Evolutionary conservation across 2,888 invertebrate genomes (phyloP), one percentile per base, ranked within the genome.

Genomic region (Leucophenga maculata): DNA sequence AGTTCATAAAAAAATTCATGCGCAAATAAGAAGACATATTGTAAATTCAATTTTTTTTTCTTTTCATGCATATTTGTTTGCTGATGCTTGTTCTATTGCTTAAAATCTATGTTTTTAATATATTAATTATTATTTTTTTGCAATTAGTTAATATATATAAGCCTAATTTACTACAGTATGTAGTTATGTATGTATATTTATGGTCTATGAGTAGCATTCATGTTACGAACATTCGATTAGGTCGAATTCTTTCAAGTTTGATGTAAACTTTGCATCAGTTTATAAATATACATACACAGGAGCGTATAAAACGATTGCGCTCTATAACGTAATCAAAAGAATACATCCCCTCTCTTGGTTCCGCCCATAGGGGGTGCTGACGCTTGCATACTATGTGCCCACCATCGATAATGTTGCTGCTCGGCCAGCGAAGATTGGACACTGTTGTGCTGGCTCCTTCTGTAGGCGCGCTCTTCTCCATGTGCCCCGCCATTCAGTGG

Each of bases 311-410:
- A 16, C 8, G 59, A 26, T 13, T 59, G 14, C 0, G 59, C 31
- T 32, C 59, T 32, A 6, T 32, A 26, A 57, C 26, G n/a, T 31
- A 26, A 67, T 82, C 80, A 86, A 79, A 80, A 85, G 82, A 83
- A 86, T 79, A 81, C 80, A 84, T 84, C 85, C 83, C 86, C 85
- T 85, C 85, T 83, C 78, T 85, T 85, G 76, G 80, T 77, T 76
- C 76, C 77, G 72, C 72, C 73, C 75, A 76, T 73, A 71, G 74
- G 32, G 78, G 85, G 74, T 80, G 85, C 76, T 69, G 66, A 48
- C 50, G 62, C 14, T 16, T 67, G 70, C 50, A 71, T 70, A 46
- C 69, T 70, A 71, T 75, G 72, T 76, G 81, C 72, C 78, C 82
- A 83, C 76, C 83, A 79, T 72, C 76, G 81, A 72, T 83, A 77